A percentile compares a stretch with the other conserved stretches of the same genome.
phyloP scores from a whole-genome alignment of 2,113 vertebrate species.

The Grus americana region DNA sequence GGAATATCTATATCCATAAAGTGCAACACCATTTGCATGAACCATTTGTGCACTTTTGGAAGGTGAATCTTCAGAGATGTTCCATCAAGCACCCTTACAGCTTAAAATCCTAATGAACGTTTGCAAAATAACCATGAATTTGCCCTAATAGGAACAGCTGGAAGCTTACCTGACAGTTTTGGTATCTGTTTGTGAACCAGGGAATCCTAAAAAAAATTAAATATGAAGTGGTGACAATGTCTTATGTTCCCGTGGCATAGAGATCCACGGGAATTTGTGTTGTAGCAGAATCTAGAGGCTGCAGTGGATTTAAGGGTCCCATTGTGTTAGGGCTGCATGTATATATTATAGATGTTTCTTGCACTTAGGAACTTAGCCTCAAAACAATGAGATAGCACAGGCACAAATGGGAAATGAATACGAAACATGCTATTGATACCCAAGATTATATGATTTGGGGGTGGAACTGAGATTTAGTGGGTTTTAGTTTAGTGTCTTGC shows the following conservation, averaged over 20 bases:
- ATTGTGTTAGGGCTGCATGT: background rate
- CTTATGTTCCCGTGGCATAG: background rate
- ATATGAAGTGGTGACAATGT: background rate
- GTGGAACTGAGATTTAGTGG: background rate
- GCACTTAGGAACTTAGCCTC: background rate
- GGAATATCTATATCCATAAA: background rate
- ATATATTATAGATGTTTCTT: background rate
- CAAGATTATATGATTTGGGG: background rate
- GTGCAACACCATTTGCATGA: background rate
- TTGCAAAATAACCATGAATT: background rate
- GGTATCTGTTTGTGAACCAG: background rate
- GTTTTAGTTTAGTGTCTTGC: background rate
- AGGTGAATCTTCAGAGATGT: background rate
- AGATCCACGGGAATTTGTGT: background rate
- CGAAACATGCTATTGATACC: background rate
- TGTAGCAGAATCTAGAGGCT: background rate
- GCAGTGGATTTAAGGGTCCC: background rate
- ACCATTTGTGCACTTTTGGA: background rate
- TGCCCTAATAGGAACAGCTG: background rate
- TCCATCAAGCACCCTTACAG: background rate
- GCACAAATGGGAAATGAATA: background rate
- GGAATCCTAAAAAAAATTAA: background rate
- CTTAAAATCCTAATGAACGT: background rate
- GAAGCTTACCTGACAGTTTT: background rate
- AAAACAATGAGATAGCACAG: background rate